These are phyloP conservation scores for Neogobius melanostomus DNA, from an alignment of 2,113 vertebrate species.

Conservation along the genomic window DNA sequence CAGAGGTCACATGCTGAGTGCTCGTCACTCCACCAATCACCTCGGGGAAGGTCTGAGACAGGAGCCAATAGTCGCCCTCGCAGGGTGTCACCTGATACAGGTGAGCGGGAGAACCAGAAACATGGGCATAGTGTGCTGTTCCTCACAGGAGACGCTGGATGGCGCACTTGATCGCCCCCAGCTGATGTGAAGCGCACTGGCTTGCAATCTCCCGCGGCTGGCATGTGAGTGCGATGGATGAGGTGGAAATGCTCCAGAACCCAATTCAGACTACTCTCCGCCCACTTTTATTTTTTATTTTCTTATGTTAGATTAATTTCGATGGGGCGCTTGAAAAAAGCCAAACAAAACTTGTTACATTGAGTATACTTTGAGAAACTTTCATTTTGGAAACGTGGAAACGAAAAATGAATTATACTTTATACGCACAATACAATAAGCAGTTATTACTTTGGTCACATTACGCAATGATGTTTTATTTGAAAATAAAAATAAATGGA, in stretches of 20 bases:
- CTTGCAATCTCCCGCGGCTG: slow-evolving; percentile 83
- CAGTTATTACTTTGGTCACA: too few relatives aligned
- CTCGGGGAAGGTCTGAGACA: slow-evolving; percentile 56
- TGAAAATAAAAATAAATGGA: too few relatives aligned
- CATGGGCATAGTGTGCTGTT: background rate
- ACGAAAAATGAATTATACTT: too few relatives aligned
- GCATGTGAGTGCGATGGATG: slow-evolving; percentile 83
- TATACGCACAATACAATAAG: too few relatives aligned
- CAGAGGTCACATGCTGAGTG: slow-evolving; percentile 59
- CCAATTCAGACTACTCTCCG: slow-evolving; percentile 74
- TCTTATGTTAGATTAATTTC: background rate
- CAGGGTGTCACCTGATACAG: slow-evolving; percentile 70
- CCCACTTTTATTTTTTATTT: slow-evolving; percentile 53
- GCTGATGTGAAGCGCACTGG: slow-evolving; percentile 28
- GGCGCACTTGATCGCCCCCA: background rate
- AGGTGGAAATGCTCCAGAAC: slow-evolving; percentile 77
- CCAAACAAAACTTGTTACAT: too few relatives aligned
- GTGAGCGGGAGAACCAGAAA: slow-evolving; percentile 78
- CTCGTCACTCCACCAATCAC: slow-evolving; percentile 57
- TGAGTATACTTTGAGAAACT: too few relatives aligned
- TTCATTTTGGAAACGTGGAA: too few relatives aligned
- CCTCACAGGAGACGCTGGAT: slow-evolving; percentile 43
- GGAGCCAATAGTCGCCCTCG: slow-evolving; percentile 64
- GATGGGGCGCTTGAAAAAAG: too few relatives aligned
- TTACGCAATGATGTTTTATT: too few relatives aligned